Evolutionary conservation across 2,888 invertebrate genomes (phyloP), one percentile per base, ranked within the genome.

Genomic region (Netelia virgata): DNA sequence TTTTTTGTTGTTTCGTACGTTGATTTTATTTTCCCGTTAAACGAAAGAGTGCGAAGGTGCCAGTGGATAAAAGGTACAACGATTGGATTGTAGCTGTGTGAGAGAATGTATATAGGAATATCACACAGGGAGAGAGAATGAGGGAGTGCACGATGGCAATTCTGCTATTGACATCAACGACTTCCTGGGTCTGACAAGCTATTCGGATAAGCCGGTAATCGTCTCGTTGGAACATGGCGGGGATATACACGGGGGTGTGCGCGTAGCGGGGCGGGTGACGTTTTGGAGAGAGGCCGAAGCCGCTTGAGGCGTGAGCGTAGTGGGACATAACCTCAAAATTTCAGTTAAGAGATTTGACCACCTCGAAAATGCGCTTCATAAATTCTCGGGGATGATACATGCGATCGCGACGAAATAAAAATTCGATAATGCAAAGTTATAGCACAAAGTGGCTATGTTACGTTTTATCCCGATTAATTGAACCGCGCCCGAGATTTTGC

Each of bases 91-190:
- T 57, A 28, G 16, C 47, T 50, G 55, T 75, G 43, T 28, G 28
- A 28, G 43, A 41, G 18, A n/a, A 41, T 57, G 43, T 16, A 57
- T 66, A 55, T 10, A 36, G 68, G 57, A 77, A 77, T 68, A 77
- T 68, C 59, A 57, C 59, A 69, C 47, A 53, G 53, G 11, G 63
- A 53, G 47, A 69, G 53, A 11, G 28, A 61, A 61, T 16, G 61
- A 61, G 23, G 18, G 74, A 74, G 64, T 61, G 16, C 20, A 14
- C 23, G 16, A 53, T 55, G 72, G 75, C 36, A 75, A 50, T 79
- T 64, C 72, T 84, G 84, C 82, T 78, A 84, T 84, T 84, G 84
- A 78, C 84, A 82, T 78, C 64, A 84, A 82, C 73, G 73, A 82
- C 77, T 57, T 82, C 69, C 82, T 84, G 85, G 75, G 57, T 78